Evolutionary conservation across 2,797 vertebrate species (phyloP), one percentile per base, ranked within the genome.

Genomic region (Oryzias dopingdopingensis): DNA sequence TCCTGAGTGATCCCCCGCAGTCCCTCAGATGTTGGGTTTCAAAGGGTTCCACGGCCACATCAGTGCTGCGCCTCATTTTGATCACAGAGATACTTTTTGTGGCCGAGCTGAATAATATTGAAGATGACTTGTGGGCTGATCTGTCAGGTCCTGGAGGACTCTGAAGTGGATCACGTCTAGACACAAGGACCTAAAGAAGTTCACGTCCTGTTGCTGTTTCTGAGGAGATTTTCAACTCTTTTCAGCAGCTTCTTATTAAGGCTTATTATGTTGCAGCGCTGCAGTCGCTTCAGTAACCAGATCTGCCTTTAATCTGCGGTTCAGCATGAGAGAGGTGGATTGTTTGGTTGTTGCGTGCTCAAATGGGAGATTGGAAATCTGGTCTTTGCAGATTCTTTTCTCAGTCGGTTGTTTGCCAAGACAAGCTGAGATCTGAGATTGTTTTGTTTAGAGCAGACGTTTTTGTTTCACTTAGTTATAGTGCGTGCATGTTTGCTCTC

Each of bases 161-260:
- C 15, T 24, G 42, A 64, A 72, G 65, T 72, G 64, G 75, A 70
- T 75, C 56, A 66, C 37, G 29, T 67, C 32, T 7, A 53, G 57
- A 55, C 52, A 51, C 56, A 62, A 63, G 62, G 40, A 67, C 47
- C 62, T 55, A 43, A 18, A 46, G 67, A 66, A 58, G 48, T 64
- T 70, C 65, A 52, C 74, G 76, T 76, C 47, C 50, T 52, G 54
- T 40, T 56, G 18, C 67, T 66, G 48, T 59, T 65, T 75, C 72
- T 5, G 45, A 62, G 56, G 54, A 70, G 48, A 58, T 71, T 70
- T 70, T 53, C 66, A 15, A 58, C 54, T 64, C 46, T 2, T 88
- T 88, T 90, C 90, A 89, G 59, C 90, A 83, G 76, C 81, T 83
- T 72, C 67, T 89, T 69, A 90, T 92, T 87, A 23, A 29, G 49